A percentile compares a stretch with the other conserved stretches of the same genome.
Evolutionary conservation across 1,140 invertebrate genomes (phyloP).

Genomic region (Acyrthosiphon pisum): DNA sequence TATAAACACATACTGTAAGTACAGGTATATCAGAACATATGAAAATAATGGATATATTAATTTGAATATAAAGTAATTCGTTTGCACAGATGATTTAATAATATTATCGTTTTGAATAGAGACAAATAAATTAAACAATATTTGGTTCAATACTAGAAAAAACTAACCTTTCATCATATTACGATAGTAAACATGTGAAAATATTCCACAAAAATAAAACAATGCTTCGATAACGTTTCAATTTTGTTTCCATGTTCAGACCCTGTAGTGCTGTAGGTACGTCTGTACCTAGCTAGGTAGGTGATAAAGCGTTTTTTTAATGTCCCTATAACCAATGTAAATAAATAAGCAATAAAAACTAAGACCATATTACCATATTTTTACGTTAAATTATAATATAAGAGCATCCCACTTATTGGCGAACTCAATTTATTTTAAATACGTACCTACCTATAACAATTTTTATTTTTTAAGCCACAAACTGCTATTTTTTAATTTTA

Average conservation of each 20-base stretch:
- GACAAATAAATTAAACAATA: not conserved
- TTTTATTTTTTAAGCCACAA: too few species aligned
- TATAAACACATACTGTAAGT: not conserved
- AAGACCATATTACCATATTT: not conserved
- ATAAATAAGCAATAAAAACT: not conserved
- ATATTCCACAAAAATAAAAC: not conserved
- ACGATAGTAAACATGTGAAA: not conserved
- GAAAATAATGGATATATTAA: not conserved
- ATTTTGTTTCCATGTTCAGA: not conserved
- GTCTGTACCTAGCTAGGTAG: too few species aligned
- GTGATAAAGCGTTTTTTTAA: not conserved
- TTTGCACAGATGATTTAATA: not conserved
- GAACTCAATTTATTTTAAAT: not conserved
- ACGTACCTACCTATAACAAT: too few species aligned
- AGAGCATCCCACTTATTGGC: too few species aligned
- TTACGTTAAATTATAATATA: not conserved
- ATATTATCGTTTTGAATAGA: not conserved
- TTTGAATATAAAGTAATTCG: not conserved
- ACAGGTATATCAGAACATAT: not conserved
- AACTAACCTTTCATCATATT: not conserved
- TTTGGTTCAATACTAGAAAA: not conserved
- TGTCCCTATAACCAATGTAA: not conserved
- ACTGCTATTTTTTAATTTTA: not conserved
- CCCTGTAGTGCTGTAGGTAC: not conserved
- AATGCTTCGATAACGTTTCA: not conserved